A percentile compares a stretch with the other conserved stretches of the same genome.
Evolutionary conservation across 2,888 invertebrate species (phyloP).

Genomic region (Acronicta alni): DNA sequence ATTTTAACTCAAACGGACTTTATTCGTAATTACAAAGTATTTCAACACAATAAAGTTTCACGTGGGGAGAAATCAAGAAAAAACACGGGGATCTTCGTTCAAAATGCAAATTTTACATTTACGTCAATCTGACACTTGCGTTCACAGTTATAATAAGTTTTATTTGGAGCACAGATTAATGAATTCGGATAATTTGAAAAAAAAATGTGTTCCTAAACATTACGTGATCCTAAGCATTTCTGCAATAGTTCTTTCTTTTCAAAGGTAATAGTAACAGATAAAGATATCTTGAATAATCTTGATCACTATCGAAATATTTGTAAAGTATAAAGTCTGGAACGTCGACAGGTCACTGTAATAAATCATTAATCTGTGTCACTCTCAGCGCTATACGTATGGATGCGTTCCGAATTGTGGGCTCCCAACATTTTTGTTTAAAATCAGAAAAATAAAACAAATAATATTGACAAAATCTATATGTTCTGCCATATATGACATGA

Average conservation of each 20-base stretch:
- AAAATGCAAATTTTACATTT: conserved; percentile 27
- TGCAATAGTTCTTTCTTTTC: not conserved
- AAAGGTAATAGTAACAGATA: not conserved
- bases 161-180: not conserved
- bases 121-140: conserved; percentile 53
- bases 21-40: conserved; percentile 66
- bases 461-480: conserved; percentile 39
- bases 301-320: too few relatives aligned
- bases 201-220: conserved; percentile 19
- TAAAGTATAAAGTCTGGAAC: too few relatives aligned
- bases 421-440: not conserved
- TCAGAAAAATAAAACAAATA: conserved; percentile 3
- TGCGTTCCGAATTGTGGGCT: not conserved
- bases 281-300: too few relatives aligned
- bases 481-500: conserved; percentile 23
- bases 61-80: conserved; percentile 74
- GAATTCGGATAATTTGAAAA: too few relatives aligned
- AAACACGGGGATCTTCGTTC: conserved; percentile 58
- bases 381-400: not conserved
- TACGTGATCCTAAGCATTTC: not conserved
- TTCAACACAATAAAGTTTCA: conserved; percentile 82
- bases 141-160: conserved; percentile 20
- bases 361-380: too few relatives aligned
- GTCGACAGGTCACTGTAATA: too few relatives aligned
- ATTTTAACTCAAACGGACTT: conserved; percentile 56